Conservation (phyloP, 2,113 vertebrate genomes). For the Cyphomyrus plagiostoma region DNA sequence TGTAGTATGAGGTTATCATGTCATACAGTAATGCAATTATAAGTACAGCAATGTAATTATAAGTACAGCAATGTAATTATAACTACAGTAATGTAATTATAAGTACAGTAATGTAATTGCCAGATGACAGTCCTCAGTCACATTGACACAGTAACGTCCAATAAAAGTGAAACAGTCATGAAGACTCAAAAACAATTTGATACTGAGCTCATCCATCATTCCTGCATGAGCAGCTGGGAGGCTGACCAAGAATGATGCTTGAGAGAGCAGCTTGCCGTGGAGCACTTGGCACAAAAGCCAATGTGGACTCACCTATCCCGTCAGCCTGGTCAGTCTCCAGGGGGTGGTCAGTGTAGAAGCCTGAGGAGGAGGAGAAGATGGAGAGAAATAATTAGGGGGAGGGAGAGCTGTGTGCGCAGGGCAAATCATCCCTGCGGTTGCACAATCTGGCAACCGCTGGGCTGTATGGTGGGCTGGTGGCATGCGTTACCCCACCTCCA, state of each 20-base stretch:
- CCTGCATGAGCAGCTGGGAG: not conserved
- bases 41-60: not conserved
- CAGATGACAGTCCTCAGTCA: not conserved
- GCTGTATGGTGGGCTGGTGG: not conserved
- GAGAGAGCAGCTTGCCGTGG: not conserved
- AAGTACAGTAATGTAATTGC: not conserved
- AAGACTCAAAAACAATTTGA: not conserved
- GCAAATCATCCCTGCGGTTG: not conserved
- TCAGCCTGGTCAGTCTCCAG: constrained; percentile 58
- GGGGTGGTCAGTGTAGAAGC: constrained; percentile 60
- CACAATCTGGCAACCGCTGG: not conserved
- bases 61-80: no score
- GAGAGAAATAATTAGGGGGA: not conserved
- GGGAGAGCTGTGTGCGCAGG: not conserved
- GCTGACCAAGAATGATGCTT: not conserved
- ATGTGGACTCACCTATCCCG: constrained; percentile 49
- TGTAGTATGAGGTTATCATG: not conserved
- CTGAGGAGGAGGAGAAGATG: constrained; percentile 42
- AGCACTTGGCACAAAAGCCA: not conserved
- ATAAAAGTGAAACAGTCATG: not conserved
- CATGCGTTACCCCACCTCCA: not conserved
- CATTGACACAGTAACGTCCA: not conserved
- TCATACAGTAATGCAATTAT: not conserved
- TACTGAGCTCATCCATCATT: not conserved
- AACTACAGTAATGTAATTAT: not conserved